Percentiles rank a stretch among this genome's conserved stretches.
Evolutionary conservation across 2,797 vertebrate species (phyloP).

Genomic region (Argyrosomus regius): DNA sequence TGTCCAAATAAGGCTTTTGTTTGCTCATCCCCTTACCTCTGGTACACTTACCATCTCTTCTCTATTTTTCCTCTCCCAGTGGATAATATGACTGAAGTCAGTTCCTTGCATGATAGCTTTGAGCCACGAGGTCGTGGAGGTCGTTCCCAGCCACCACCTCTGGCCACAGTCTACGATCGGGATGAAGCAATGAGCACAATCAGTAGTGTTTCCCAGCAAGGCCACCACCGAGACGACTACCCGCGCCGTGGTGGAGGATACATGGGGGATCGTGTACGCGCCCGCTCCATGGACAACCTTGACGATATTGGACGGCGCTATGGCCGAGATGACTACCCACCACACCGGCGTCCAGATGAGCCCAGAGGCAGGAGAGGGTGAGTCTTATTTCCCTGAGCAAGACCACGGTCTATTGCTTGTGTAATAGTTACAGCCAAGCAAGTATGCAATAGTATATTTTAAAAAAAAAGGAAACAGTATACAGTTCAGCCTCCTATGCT

Average conservation of each 20-base stretch:
- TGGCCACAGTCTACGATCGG: conserved; percentile 80
- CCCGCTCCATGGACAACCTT: conserved; percentile 91
- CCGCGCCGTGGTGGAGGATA: conserved; percentile 52
- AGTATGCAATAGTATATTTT: no score
- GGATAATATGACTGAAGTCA: conserved; percentile 90
- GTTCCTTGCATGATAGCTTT: conserved; percentile 88
- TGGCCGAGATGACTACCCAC: conserved; percentile 68
- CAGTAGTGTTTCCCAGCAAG: conserved; percentile 87
- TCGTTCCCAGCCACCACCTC: conserved; percentile 82
- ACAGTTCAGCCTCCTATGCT: no score
- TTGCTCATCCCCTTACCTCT: not conserved
- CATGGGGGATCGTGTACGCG: conserved; percentile 76
- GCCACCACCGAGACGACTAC: conserved; percentile 69
- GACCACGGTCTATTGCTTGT: not conserved
- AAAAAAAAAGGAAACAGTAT: no score
- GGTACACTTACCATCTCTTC: not conserved
- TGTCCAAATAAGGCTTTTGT: not conserved
- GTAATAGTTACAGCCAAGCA: no score
- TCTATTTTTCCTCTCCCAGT: conserved; percentile 57
- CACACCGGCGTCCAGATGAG: conserved; percentile 69
- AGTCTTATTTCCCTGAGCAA: conserved; percentile 30
- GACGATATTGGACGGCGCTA: conserved; percentile 83
- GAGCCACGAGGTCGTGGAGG: conserved; percentile 81
- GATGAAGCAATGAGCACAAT: conserved; percentile 90
- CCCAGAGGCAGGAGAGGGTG: conserved; percentile 84